These are phyloP conservation scores for Tachystola acroxantha DNA, from an alignment of 2,888 invertebrate genomes.

Conservation along the genomic window DNA sequence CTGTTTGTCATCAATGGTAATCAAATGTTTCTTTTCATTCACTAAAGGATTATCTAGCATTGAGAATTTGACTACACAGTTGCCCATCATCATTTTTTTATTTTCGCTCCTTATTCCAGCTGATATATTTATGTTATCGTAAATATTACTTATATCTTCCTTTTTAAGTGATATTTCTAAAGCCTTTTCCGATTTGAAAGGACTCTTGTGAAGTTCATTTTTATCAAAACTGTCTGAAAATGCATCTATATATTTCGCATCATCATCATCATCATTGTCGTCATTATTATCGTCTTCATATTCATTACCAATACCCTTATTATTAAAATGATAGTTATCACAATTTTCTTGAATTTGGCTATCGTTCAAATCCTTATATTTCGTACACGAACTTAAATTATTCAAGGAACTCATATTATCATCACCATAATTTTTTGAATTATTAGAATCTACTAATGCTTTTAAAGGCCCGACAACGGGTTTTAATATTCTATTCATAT, in stretches of 20 bases:
- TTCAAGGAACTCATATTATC: background rate
- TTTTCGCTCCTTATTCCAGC: constrained; percentile 9
- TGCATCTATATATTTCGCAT: background rate
- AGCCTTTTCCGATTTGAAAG: background rate
- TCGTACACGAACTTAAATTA: background rate
- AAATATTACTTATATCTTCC: background rate
- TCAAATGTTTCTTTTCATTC: background rate
- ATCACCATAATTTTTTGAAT: background rate
- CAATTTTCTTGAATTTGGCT: too few species aligned
- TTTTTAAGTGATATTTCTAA: background rate
- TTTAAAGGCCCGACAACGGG: constrained; percentile 6
- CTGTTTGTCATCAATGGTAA: constrained; percentile 2
- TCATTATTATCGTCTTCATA: background rate
- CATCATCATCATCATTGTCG: background rate
- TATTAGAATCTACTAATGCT: background rate
- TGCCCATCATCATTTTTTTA: constrained; percentile 10
- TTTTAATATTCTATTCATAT: too few species aligned
- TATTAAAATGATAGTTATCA: too few species aligned
- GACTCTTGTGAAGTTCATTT: background rate
- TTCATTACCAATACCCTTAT: background rate
- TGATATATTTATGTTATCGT: constrained; percentile 5
- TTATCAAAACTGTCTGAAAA: background rate
- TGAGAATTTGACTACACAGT: constrained; percentile 3
- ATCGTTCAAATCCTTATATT: background rate
- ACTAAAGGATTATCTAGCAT: background rate